Base-by-base conservation (phyloP, 2,113 vertebrate genomes). In the Condylura cristata region DNA sequence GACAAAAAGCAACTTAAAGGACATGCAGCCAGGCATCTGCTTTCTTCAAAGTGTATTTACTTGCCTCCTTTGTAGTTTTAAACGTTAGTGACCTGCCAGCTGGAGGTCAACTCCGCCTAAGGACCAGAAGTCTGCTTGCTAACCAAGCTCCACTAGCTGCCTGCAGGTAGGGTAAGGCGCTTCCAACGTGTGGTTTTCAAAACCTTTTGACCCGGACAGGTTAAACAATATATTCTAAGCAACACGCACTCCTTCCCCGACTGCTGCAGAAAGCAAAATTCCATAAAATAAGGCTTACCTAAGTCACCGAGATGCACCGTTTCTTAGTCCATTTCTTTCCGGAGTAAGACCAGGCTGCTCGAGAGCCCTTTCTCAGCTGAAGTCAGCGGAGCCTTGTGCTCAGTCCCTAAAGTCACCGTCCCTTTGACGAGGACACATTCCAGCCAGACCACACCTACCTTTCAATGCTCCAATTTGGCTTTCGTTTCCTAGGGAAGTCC, bases 291-390 rank as follows among this genome's bases (percentile, higher is more conserved):
- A 51, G 39, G 89, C 94, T 96, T 76, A 97, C 96, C 92, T 7
- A 10, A 0, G 32, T 30, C 0, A 4, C 24, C 0, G 8, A 17
- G 32, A 28, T 2, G 48, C 12, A 4, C 39, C 14, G 0, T 1
- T 13, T 34, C 8, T n/a, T 5, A 22, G 1, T 0, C 5, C 46
- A 2, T 0, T 2, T 24, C 53, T 20, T 70, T 9, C 2, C 11
- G 2, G 46, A 24, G 28, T 0, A 32, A 26, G 16, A 44, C 5
- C 4, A 44, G 34, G 37, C 46, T 22, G 0, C 37, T 5, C 0
- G 3, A 0, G 10, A 8, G 8, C 44, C 0, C 17, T 5, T 1
- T 12, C 0, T 48, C 48, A 2, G 34, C 6, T 30, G 79, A 60
- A 63, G 34, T 13, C 56, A 0, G 0, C 53, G 0, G 0, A 0